phyloP scores from a whole-genome alignment of 1,140 invertebrate genomes.

The Cotesia chilonis region DNA sequence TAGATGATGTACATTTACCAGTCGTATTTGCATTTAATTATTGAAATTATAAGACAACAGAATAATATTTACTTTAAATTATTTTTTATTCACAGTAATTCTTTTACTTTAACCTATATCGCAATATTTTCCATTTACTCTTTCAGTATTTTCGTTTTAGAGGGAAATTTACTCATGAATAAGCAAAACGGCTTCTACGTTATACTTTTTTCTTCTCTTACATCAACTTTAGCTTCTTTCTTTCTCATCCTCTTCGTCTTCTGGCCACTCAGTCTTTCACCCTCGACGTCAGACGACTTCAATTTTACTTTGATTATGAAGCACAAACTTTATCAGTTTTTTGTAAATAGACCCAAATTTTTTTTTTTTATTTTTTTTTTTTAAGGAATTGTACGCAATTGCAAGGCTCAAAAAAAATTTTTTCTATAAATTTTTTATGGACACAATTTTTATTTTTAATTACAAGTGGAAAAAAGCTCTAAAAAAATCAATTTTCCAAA shows the following conservation, averaged over 20 bases:
- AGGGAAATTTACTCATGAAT: constrained; percentile 48
- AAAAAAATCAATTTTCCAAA: no score
- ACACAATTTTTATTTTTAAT: no score
- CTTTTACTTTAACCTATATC: constrained; percentile 3
- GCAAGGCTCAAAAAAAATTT: no score
- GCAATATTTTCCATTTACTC: constrained; percentile 5
- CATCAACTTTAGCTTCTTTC: neutral
- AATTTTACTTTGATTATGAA: constrained; percentile 31
- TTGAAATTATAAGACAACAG: no score
- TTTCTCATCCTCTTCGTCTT: constrained; percentile 1
- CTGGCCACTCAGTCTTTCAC: constrained; percentile 6
- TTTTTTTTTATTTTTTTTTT: neutral
- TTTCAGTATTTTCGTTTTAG: constrained; percentile 45
- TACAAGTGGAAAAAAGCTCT: no score
- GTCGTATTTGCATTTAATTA: no score
- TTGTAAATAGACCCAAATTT: neutral
- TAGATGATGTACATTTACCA: no score
- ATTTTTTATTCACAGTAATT: neutral
- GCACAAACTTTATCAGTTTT: constrained; percentile 22
- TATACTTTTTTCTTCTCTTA: constrained; percentile 29
- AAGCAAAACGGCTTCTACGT: constrained; percentile 44
- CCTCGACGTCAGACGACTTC: constrained; percentile 18
- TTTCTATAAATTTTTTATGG: no score
- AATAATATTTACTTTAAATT: neutral
- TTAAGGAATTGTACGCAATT: no score